Base-by-base conservation (phyloP, 2,797 vertebrate species). In the Chromis chromis region DNA sequence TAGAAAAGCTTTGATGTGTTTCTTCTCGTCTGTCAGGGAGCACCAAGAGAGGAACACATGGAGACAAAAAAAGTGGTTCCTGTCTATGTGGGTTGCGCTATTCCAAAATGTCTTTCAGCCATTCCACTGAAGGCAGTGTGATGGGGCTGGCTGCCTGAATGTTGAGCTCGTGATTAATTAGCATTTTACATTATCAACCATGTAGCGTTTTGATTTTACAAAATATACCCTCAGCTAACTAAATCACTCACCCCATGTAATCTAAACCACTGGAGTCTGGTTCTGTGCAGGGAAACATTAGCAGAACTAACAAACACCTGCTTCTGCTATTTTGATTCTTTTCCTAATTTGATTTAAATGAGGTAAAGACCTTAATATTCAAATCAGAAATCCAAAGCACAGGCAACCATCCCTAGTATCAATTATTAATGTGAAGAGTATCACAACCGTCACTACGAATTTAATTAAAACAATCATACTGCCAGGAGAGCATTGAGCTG, bases 1-100 rank as follows among this genome's bases (percentile, higher is more conserved):
- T 91, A 66, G 65, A 80, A 67, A 71, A 59, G 74, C 83, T 88
- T 88, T 88, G 83, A 89, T 88, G 88, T 67, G 53, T 81, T 85
- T 79, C 74, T 60, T 52, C 74, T 80, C 1, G 60, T 77, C 71
- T 79, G 78, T 80, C 66, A 76, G 65, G 55, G 69, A 79, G 76
- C 65, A 36, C 52, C 2, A 16, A 61, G 42, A 63, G 69, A 69
- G 48, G 44, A 84, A 44, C 69, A 58, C 53, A 2, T 1, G 2
- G 65, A 62, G 58, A 71, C 42, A 61, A 36, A 49, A 25, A 66
- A 71, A 65, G 49, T 19, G 36, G 50, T 71, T 75, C 63, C 42
- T 68, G 28, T 65, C 53, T 25, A 4, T 28, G n/a, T 6, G 40
- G 58, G 48, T 69, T 25, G 16, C 22, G 49, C n/a, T 56, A 1